Base-by-base conservation (phyloP, 2,797 vertebrate genomes). In the Peromyscus melanophrys region DNA sequence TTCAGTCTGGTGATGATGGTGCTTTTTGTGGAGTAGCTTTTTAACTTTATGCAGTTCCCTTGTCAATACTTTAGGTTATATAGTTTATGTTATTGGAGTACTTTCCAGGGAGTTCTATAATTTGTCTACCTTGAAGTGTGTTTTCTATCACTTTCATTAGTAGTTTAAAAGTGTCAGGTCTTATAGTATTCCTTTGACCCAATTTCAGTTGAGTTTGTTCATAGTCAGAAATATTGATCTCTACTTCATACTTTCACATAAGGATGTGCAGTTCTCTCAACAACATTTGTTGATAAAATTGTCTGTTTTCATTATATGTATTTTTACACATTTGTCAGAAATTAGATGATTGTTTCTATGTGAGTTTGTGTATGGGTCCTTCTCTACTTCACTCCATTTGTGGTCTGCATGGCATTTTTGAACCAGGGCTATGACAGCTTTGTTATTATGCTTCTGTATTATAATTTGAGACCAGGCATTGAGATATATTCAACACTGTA, bases 401-500 rank as follows among this genome's bases (percentile, higher is more conserved):
- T 83, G 27, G 8, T 27, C 13, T 17, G 4, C 6, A 31, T 21
- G 55, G 16, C 0, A 11, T 6, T 84, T 61, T 82, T 65, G 16
- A 10, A 63, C 9, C 16, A 84, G 59, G 10, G 0, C 10, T 17
- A 34, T 2, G 27, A 34, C 0, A 46, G 1, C 16, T 31, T 46
- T 46, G 6, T 84, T 65, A 1, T 40, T 84, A 43, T 63, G 27
- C 1, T 63, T 46, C 27, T 84, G 4, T 12, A 84, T 37, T 25
- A 57, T 57, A 81, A 37, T 84, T 21, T 63, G 59, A 46, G 17
- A 63, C 37, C 59, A 84, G 27, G 14, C 17, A 31, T 31, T 63
- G 27, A 63, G 4, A 40, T 9, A 19, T 16, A 19, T 37, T 10
- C 14, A 83, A 19, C 4, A 61, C 7, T 11, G 1, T 61, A 17